These are phyloP conservation scores for Melanargia galathea DNA, from an alignment of 2,888 invertebrate genomes.

Conservation along the genomic window DNA sequence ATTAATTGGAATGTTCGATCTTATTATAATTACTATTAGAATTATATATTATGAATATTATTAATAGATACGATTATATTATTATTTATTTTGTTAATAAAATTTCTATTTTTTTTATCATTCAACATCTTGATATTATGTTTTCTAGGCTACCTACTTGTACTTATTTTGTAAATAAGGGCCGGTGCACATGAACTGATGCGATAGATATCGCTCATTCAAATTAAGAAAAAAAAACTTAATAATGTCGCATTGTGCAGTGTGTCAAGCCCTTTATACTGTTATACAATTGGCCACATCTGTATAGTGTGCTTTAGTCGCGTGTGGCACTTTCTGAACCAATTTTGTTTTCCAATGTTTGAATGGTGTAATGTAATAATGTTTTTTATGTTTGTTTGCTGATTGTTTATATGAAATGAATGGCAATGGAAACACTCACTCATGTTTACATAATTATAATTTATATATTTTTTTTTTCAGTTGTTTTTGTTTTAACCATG, in stretches of 20 bases:
- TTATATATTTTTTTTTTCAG: constrained; percentile 52
- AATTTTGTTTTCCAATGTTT: constrained; percentile 45
- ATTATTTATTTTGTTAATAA: constrained; percentile 65
- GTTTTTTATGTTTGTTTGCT: not conserved
- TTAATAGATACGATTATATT: constrained; percentile 46
- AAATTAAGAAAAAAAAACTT: too few species aligned
- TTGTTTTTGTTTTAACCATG: constrained; percentile 48
- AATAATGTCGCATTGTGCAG: not conserved
- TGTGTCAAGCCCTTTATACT: not conserved
- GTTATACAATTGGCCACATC: not conserved
- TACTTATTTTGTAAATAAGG: constrained; percentile 56
- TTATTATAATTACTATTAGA: constrained; percentile 65
- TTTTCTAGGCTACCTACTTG: constrained; percentile 57
- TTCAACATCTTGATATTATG: constrained; percentile 48
- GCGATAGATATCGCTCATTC: not conserved
- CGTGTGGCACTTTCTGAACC: constrained; percentile 37
- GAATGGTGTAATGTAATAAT: constrained; percentile 42
- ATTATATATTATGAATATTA: constrained; percentile 50
- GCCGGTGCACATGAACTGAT: constrained; percentile 13
- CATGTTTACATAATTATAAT: constrained; percentile 59
- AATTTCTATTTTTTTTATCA: constrained; percentile 54
- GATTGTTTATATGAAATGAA: not conserved
- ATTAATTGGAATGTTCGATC: constrained; percentile 63
- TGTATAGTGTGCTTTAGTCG: constrained; percentile 3
- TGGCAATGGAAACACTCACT: constrained; percentile 43